Base-by-base conservation (phyloP, 2,113 vertebrate genomes). In the Orthonyx spaldingii region DNA sequence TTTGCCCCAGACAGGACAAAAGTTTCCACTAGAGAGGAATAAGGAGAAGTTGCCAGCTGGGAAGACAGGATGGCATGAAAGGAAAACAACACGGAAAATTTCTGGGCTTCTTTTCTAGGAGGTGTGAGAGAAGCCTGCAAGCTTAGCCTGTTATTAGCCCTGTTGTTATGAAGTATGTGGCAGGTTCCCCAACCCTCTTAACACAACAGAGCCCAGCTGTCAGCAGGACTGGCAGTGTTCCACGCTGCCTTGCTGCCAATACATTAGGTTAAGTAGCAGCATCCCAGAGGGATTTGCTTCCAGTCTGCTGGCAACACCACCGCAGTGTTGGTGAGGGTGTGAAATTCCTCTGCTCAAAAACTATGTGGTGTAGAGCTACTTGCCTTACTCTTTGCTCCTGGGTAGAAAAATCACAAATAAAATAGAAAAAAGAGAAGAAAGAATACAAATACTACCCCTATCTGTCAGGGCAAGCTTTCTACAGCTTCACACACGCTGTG, bases 331-430 rank as follows among this genome's bases (percentile, higher is more conserved):
- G 71, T 77, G n/a, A 80, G 59, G 14, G 71, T 71, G 80, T 49
- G 91, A 94, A 94, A 95, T 92, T 84, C 94, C 76, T 71, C 57
- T 30, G 37, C 69, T 81, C 57, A 93, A 11, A 16, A 55, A 9
- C 60, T 22, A 30, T 0, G 0, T 33, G 35, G 64, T 41, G 44
- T 24, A 66, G 39, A 78, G 44, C 65, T 86, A 35, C 56, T 59
- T 39, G 39, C 30, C 30, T 44, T 47, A 44, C 39, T 46, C 50
- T 84, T 81, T 60, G 39, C 56, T 92, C 44, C 4, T 2, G 3
- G 1, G 72, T 8, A 78, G 19, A 42, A 70, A 84, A 86, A n/a
- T 12, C 55, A 55, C 6, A 10, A 24, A n/a, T 0, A 6, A 17
- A 30, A 17, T 0, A 76, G 30, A 18, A 85, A 94, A 90, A 35